Evolutionary conservation across 2,113 vertebrate species (phyloP).

Genomic region (Vireo altiloquus): DNA sequence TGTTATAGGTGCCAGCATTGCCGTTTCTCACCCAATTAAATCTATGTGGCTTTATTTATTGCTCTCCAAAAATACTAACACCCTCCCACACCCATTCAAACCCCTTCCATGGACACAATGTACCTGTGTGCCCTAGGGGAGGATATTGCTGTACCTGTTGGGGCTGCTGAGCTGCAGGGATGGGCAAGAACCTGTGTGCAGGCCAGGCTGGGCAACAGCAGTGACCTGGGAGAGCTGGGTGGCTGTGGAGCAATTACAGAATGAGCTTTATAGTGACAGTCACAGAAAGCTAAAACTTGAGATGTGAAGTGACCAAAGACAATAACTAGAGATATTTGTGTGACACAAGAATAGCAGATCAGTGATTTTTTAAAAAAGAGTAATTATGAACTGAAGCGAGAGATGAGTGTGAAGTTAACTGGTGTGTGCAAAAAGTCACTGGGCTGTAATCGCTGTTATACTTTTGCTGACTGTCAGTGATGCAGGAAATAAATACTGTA

Average conservation of each 20-base stretch:
- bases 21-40: background rate
- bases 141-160: background rate
- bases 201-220: background rate
- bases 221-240: background rate
- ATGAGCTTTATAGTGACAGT: background rate
- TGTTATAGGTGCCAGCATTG: background rate
- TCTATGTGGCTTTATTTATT: background rate
- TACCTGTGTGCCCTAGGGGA: background rate
- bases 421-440: background rate
- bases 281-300: background rate
- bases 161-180: background rate
- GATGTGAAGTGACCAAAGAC: background rate
- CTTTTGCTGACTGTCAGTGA: background rate
- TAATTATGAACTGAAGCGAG: background rate
- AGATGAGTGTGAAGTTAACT: background rate
- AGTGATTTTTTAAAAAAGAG: background rate
- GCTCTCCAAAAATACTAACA: background rate
- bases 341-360: background rate
- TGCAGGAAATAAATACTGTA: background rate
- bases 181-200: accelerated
- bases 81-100: accelerated
- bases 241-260: background rate
- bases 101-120: background rate
- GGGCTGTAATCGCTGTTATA: background rate
- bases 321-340: background rate